These are phyloP conservation scores for Oreotragus oreotragus DNA, from an alignment of 2,113 vertebrate species.

Conservation along the genomic window DNA sequence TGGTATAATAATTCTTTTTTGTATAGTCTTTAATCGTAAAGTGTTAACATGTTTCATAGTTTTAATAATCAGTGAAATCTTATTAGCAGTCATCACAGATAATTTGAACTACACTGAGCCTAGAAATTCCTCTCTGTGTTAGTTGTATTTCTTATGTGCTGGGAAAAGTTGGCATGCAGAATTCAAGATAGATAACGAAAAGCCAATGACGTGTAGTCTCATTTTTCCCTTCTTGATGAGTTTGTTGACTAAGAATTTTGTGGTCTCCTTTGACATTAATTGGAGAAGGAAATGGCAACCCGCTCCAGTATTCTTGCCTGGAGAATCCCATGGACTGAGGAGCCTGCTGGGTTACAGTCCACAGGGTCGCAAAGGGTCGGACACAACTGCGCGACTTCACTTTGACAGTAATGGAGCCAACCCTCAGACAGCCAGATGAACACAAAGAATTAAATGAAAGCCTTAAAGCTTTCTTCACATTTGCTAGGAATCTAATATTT, in stretches of 20 bases:
- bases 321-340: too few relatives aligned
- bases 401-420: background rate
- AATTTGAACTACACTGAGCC: background rate
- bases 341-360: too few relatives aligned
- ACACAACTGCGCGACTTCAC: background rate
- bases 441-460: background rate
- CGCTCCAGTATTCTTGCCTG: too few relatives aligned
- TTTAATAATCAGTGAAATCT: constrained; percentile 26
- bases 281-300: too few relatives aligned
- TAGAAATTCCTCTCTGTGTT: constrained; percentile 14
- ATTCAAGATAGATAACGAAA: background rate
- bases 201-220: background rate
- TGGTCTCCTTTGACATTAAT: background rate
- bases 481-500: background rate
- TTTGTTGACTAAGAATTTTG: constrained; percentile 25
- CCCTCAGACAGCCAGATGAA: background rate
- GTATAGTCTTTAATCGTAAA: constrained; percentile 24
- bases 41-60: constrained; percentile 10
- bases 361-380: too few relatives aligned
- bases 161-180: background rate
- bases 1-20: constrained; percentile 68
- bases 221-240: background rate
- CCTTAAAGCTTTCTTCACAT: background rate
- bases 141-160: background rate
- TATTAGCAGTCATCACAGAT: background rate